Evolutionary conservation across 1,140 invertebrate species (phyloP).

Genomic region (Orussus abietinus): DNA sequence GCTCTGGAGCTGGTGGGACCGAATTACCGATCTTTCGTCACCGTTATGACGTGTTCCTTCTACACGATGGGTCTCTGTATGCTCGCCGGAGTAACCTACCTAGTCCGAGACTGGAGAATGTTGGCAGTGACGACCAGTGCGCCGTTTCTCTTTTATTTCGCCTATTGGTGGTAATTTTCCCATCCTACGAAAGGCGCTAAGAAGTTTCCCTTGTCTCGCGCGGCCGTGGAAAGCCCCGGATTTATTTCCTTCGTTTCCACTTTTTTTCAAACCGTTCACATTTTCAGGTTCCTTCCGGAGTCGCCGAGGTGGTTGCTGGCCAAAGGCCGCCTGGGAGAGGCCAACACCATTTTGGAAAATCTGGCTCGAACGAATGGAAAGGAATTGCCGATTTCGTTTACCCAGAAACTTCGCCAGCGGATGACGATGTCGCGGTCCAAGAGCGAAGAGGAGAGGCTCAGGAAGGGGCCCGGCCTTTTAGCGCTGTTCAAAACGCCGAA

Average conservation of each 20-base stretch:
- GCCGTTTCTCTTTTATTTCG: conserved; percentile 79
- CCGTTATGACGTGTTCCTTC: conserved; percentile 85
- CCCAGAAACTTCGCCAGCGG: conserved; percentile 66
- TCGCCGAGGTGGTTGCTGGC: conserved; percentile 82
- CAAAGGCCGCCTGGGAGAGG: conserved; percentile 74
- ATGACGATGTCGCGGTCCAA: conserved; percentile 64
- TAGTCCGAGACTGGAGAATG: conserved; percentile 76
- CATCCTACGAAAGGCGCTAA: too few species aligned
- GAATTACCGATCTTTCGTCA: conserved; percentile 85
- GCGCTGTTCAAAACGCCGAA: conserved; percentile 79
- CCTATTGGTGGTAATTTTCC: conserved; percentile 79
- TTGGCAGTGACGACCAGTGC: conserved; percentile 75
- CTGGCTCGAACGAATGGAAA: conserved; percentile 75
- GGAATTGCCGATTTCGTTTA: conserved; percentile 68
- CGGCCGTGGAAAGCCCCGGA: too few species aligned
- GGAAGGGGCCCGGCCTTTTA: conserved; percentile 63
- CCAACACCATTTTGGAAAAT: conserved; percentile 69
- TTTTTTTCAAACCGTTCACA: too few species aligned
- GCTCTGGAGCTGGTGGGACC: conserved; percentile 85
- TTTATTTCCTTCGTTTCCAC: too few species aligned
- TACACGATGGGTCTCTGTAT: conserved; percentile 83
- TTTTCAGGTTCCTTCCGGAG: conserved; percentile 70
- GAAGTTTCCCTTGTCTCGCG: too few species aligned
- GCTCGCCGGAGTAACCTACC: conserved; percentile 75
- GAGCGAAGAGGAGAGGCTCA: conserved; percentile 60